phyloP scores from a whole-genome alignment of 37 sponge, comb jelly and placozoan species.

The Corticium candelabrum region DNA sequence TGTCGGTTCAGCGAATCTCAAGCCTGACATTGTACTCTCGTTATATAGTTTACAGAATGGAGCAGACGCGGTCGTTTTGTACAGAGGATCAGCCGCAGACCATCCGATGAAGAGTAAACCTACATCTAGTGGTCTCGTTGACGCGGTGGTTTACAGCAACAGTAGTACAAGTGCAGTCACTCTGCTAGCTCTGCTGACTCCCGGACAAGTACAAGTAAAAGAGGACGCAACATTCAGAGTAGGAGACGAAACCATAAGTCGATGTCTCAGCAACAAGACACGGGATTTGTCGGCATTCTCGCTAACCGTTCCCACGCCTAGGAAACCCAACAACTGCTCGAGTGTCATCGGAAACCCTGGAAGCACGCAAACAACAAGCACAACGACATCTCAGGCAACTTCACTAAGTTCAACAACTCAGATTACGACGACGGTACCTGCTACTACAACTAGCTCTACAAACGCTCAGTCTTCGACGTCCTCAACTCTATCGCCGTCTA shows the following conservation, averaged over 20 bases:
- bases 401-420: too few species aligned
- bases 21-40: background rate
- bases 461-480: too few species aligned
- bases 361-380: too few species aligned
- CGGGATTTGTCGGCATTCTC: background rate
- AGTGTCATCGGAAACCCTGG: too few species aligned
- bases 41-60: background rate
- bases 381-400: too few species aligned
- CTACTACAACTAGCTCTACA: too few species aligned
- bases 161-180: background rate
- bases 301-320: background rate
- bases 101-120: background rate
- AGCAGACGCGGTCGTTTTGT: constrained; percentile 3
- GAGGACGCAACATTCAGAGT: background rate
- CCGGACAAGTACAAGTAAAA: background rate
- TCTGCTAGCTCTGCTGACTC: background rate
- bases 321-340: background rate
- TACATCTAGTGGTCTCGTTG: background rate
- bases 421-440: too few species aligned
- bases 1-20: background rate
- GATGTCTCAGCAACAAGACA: background rate
- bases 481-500: too few species aligned
- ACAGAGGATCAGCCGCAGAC: background rate
- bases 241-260: background rate
- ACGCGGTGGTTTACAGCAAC: background rate